A percentile compares a stretch with the other conserved stretches of the same genome.
phyloP scores from a whole-genome alignment of 2,113 vertebrate genomes.

The Choloepus hoffmanni region DNA sequence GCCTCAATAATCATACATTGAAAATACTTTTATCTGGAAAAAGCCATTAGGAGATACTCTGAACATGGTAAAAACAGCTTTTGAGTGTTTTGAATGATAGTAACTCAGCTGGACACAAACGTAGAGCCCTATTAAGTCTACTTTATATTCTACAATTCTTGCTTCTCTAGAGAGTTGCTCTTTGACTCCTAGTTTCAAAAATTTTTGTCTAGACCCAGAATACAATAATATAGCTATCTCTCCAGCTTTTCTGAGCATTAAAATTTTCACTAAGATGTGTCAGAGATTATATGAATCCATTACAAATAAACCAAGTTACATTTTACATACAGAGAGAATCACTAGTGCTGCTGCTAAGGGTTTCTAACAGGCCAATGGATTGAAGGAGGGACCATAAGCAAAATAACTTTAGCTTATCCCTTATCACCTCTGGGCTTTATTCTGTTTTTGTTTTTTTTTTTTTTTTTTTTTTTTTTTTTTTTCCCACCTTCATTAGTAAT shows the following conservation, averaged over 20 bases:
- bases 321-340: conserved; percentile 43
- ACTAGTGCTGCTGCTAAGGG: not conserved
- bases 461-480: no score
- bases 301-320: not conserved
- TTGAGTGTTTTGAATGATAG: conserved; percentile 66
- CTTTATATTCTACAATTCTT: not conserved
- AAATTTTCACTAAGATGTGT: not conserved
- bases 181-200: conserved; percentile 56
- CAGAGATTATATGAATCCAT: not conserved
- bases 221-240: not conserved
- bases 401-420: not conserved
- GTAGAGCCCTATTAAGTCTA: conserved; percentile 37
- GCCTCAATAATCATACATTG: conserved; percentile 70
- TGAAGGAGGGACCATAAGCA: conserved; percentile 24
- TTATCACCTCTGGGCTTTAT: not conserved
- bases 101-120: conserved; percentile 62
- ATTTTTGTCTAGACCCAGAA: conserved; percentile 31
- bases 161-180: conserved; percentile 47
- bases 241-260: not conserved
- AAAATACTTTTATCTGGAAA: conserved; percentile 74
- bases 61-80: conserved; percentile 63
- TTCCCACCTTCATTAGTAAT: not conserved
- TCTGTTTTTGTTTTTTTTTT: not conserved
- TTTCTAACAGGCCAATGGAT: not conserved
- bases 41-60: conserved; percentile 64